phyloP scores from a whole-genome alignment of 1,140 invertebrate genomes.

The Grapholita molesta region DNA sequence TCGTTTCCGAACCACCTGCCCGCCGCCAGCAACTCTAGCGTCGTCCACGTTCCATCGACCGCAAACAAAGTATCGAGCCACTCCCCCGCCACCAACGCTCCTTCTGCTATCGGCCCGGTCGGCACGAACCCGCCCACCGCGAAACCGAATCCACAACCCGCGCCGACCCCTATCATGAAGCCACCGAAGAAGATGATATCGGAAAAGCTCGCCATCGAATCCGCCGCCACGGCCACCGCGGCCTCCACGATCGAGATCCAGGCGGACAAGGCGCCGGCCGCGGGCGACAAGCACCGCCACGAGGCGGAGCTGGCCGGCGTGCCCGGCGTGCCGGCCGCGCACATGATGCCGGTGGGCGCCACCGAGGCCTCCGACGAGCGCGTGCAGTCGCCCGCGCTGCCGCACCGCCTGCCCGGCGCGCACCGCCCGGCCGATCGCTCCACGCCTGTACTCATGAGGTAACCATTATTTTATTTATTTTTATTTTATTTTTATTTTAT shows the following conservation, averaged over 20 bases:
- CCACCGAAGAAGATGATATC: conserved; percentile 74
- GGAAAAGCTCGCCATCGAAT: conserved; percentile 54
- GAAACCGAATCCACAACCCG: conserved; percentile 39
- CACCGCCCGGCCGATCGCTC: conserved; percentile 54
- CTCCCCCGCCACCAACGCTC: not conserved
- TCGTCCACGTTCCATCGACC: not conserved
- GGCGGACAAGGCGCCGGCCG: not conserved
- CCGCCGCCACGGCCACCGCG: not conserved
- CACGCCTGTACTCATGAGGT: conserved; percentile 63
- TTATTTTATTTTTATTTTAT: too few species aligned
- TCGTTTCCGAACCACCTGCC: not conserved
- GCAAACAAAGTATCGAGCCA: not conserved
- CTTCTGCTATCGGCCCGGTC: not conserved
- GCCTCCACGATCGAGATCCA: not conserved
- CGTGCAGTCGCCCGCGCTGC: conserved; percentile 66
- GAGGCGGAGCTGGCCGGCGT: conserved; percentile 16
- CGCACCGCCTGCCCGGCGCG: conserved; percentile 55
- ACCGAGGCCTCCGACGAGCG: conserved; percentile 62
- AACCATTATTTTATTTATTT: not conserved
- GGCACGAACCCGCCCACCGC: not conserved
- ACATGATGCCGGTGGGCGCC: conserved; percentile 50
- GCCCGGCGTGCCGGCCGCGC: conserved; percentile 39
- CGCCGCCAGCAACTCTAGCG: not conserved
- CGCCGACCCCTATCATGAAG: conserved; percentile 56
- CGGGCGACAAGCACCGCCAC: not conserved